These are phyloP conservation scores for Octomys mimax DNA, from an alignment of 2,797 vertebrate species.

Conservation along the genomic window DNA sequence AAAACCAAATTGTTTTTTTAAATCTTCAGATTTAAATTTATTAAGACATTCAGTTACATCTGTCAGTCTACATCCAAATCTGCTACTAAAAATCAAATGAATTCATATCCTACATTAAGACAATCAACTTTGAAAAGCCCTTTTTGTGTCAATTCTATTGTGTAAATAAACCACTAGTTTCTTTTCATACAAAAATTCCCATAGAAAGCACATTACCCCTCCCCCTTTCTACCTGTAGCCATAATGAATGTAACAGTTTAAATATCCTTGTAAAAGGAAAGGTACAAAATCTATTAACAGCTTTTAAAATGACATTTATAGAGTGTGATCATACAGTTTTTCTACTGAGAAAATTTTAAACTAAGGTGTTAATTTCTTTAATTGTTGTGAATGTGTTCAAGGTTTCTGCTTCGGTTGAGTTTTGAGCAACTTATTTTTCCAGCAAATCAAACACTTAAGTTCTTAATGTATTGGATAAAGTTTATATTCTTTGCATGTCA, in stretches of 20 bases:
- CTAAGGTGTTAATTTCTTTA: neutral
- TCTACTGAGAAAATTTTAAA: neutral
- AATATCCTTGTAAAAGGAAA: conserved; percentile 91
- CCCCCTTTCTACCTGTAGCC: conserved; percentile 90
- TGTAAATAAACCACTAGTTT: conserved; percentile 93
- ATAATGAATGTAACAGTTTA: conserved; percentile 93
- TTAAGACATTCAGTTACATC: conserved; percentile 97
- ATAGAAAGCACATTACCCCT: conserved; percentile 91
- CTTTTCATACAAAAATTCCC: conserved; percentile 94
- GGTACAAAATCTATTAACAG: conserved; percentile 95
- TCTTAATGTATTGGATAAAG: neutral
- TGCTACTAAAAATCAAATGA: conserved; percentile 93
- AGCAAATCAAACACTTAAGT: conserved; percentile 1
- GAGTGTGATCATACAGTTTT: conserved; percentile 95
- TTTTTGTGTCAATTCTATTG: conserved; percentile 90
- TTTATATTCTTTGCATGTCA: neutral
- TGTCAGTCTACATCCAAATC: conserved; percentile 93
- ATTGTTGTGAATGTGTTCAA: neutral
- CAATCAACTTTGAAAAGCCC: conserved; percentile 89
- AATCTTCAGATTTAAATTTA: conserved; percentile 94
- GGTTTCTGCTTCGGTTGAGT: neutral
- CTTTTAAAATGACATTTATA: conserved; percentile 92
- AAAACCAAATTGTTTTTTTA: neutral
- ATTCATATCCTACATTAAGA: conserved; percentile 91
- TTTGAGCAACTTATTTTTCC: conserved; percentile 28